phyloP scores from a whole-genome alignment of 2,113 vertebrate genomes.

The Colius striatus region DNA sequence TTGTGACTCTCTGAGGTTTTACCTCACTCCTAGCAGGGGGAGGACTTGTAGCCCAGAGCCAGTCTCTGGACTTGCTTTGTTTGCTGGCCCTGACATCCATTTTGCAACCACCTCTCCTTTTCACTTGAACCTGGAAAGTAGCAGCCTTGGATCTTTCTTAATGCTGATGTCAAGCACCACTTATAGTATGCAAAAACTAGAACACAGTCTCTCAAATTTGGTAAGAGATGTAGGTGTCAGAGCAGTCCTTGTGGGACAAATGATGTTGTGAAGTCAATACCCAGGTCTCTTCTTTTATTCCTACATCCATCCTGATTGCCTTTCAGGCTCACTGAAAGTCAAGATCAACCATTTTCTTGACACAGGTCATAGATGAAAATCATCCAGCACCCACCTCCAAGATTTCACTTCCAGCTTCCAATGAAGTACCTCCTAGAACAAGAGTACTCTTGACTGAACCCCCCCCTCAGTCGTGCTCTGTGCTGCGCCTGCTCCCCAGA shows the following conservation, averaged over 20 bases:
- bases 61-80: not conserved
- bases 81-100: not conserved
- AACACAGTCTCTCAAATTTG: not conserved
- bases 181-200: not conserved
- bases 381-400: not conserved
- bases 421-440: not conserved
- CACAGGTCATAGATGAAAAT: not conserved
- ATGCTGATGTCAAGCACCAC: not conserved
- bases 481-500: not conserved
- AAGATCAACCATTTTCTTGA: not conserved
- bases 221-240: not conserved
- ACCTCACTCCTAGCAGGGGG: not conserved
- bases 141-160: not conserved
- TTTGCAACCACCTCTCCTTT: not conserved
- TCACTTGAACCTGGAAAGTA: not conserved
- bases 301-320: not conserved
- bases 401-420: not conserved
- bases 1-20: not conserved
- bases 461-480: fast-evolving
- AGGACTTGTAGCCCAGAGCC: not conserved
- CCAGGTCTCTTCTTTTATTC: not conserved
- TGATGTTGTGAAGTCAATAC: not conserved
- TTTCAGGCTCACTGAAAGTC: not conserved
- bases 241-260: not conserved
- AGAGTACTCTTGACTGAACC: not conserved